These are phyloP conservation scores for Penelope pileata DNA, from an alignment of 2,113 vertebrate species.

Conservation along the genomic window DNA sequence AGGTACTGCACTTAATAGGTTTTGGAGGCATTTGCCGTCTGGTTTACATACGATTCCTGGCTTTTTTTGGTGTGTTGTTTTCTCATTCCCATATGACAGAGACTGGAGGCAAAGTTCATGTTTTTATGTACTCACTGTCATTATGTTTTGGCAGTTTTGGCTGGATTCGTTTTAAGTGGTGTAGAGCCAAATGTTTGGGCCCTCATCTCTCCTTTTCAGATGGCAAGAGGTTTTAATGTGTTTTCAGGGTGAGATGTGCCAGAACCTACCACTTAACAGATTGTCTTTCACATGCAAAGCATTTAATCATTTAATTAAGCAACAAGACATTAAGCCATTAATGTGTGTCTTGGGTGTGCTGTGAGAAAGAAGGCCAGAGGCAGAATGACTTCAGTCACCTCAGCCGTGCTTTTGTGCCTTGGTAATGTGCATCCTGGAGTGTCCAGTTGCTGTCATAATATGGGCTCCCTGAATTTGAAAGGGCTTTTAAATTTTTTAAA, in stretches of 20 bases:
- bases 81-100: not conserved
- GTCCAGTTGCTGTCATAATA: not conserved
- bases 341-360: not conserved
- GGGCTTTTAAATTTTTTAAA: slow-evolving; percentile 8
- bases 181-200: not conserved
- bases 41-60: not conserved
- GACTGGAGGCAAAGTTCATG: not conserved
- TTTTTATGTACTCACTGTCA: not conserved
- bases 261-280: slow-evolving; percentile 25
- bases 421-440: slow-evolving; percentile 11
- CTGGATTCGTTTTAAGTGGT: not conserved
- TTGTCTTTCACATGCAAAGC: slow-evolving; percentile 8
- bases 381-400: not conserved
- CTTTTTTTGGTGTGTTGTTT: not conserved
- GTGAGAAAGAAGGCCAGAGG: not conserved
- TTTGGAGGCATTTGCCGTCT: not conserved
- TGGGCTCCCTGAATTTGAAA: not conserved
- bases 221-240: slow-evolving; percentile 35
- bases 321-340: slow-evolving; percentile 2
- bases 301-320: slow-evolving; percentile 52
- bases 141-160: not conserved
- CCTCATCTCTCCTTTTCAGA: not conserved
- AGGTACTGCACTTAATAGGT: not conserved
- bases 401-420: slow-evolving; percentile 18
- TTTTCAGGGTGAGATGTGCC: not conserved